These are phyloP conservation scores for Phaedon cochleariae DNA, from an alignment of 2,888 invertebrate species.

Conservation along the genomic window DNA sequence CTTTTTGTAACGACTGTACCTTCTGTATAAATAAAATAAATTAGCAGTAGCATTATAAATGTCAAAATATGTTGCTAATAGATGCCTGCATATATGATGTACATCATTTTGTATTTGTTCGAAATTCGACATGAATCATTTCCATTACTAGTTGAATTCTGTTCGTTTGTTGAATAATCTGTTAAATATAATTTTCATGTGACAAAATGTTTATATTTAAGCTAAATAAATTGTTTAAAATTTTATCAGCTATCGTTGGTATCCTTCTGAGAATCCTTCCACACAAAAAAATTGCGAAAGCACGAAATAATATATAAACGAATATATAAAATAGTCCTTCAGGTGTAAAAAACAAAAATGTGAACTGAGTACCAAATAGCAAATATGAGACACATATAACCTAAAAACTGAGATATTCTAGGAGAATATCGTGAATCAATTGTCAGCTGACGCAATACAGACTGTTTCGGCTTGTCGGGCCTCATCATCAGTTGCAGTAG, in stretches of 20 bases:
- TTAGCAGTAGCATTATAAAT: conserved; percentile 46
- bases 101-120: conserved; percentile 25
- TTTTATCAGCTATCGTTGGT: not conserved
- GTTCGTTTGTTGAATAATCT: conserved; percentile 26
- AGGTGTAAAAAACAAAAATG: no score
- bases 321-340: no score
- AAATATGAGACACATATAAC: no score
- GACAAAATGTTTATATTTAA: conserved; percentile 52
- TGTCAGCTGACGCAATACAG: no score
- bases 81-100: conserved; percentile 37
- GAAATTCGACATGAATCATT: conserved; percentile 26
- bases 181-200: conserved; percentile 45
- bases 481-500: no score
- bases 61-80: conserved; percentile 48
- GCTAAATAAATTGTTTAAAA: conserved; percentile 51
- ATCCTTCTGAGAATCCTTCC: not conserved
- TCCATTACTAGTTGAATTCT: conserved; percentile 32
- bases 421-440: no score
- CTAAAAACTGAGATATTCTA: no score
- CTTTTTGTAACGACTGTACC: conserved; percentile 25
- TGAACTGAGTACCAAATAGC: no score
- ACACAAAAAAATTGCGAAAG: not conserved
- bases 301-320: no score
- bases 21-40: conserved; percentile 36
- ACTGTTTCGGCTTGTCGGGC: no score